Evolutionary conservation across 1,140 invertebrate genomes (phyloP).

Genomic region (Bombus superbus): DNA sequence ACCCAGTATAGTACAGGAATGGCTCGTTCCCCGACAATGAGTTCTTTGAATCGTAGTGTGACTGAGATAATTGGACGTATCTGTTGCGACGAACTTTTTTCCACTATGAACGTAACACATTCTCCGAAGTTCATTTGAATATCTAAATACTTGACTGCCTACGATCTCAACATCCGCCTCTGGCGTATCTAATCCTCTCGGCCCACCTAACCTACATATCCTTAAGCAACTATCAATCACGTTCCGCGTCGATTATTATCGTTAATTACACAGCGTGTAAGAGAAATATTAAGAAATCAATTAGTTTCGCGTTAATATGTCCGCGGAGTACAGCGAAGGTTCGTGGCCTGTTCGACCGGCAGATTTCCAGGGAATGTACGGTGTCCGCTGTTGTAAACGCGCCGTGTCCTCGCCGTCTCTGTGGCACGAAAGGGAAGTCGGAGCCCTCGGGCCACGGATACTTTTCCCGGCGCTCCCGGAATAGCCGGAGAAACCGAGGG

Average conservation of each 20-base stretch:
- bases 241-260: neutral
- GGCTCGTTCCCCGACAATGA: neutral
- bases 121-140: neutral
- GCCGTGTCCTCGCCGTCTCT: slow-evolving; percentile 23
- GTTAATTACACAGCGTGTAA: neutral
- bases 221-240: neutral
- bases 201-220: neutral
- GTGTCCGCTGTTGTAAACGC: slow-evolving; percentile 21
- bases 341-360: neutral
- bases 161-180: neutral
- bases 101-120: neutral
- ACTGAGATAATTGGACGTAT: neutral
- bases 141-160: neutral
- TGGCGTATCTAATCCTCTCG: neutral
- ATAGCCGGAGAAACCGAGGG: slow-evolving; percentile 29
- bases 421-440: neutral
- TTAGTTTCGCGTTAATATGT: neutral
- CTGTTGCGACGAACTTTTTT: neutral
- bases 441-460: slow-evolving; percentile 42
- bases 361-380: neutral
- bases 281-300: neutral
- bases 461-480: slow-evolving; percentile 46
- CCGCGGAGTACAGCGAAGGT: neutral
- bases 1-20: neutral
- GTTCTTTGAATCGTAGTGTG: neutral